Evolutionary conservation across 2,888 invertebrate genomes (phyloP), one percentile per base, ranked within the genome.

Genomic region (Parasteatoda lunata): DNA sequence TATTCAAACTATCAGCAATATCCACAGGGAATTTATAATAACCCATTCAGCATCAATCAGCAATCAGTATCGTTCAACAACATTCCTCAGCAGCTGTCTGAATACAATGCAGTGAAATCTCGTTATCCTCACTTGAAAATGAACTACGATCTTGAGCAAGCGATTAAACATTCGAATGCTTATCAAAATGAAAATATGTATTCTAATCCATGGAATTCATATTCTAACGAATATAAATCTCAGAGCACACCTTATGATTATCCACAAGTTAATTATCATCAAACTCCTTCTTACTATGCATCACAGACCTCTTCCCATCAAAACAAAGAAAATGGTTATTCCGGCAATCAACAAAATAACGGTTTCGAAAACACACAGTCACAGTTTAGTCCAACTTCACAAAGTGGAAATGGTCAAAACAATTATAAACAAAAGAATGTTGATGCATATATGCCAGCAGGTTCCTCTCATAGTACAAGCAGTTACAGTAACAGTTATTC

Each of bases 401-500:
- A 30, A 0, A 9, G 8, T 51, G 49, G 65, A 15, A 71, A 15
- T 13, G 75, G 75, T 15, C 66, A 81, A 11, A 80, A 72, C 30
- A 73, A 69, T 69, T 51, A 73, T 11, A 78, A 75, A 51, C 59
- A 69, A 15, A 52, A 75, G n/a, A 73, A 79, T 45, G 51, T 15
- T 65, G 73, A 80, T 30, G 65, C 49, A 65, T 85, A 76, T 47
- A 11, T 66, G n/a, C 85, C 80, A 45, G 71, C 85, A 7, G 85
- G 85, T 1, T 76, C 85, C 30, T 80, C 85, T 11, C 54, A 64
- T 6, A 85, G 76, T 47, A 80, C 76, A 15, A 80, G 52, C 13
- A 85, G 80, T 66, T 80, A 76, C 52, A 85, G 85, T 45, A 65
- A 68, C 11, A 84, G 84, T 15, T 59, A 45, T 5, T 66, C 80